Percentiles rank a stretch among this genome's conserved stretches.
Conservation (phyloP, 2,888 invertebrate genomes). For the Kryphioiulus occultus region DNA sequence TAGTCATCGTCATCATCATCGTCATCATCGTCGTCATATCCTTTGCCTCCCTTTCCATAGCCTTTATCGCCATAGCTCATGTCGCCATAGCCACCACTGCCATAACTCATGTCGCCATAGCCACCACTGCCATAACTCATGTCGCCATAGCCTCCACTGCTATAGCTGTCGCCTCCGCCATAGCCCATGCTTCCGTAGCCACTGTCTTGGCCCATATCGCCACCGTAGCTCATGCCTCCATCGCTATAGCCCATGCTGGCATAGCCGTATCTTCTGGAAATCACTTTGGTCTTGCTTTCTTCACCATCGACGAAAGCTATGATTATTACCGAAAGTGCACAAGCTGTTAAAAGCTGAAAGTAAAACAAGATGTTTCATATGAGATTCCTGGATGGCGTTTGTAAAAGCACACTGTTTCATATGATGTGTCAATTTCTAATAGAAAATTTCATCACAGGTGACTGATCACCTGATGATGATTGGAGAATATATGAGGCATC, state of each 20-base stretch:
- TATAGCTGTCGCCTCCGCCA: not conserved
- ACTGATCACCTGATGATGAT: too few relatives aligned
- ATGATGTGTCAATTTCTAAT: too few relatives aligned
- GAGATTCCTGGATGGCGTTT: not conserved
- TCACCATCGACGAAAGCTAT: not conserved
- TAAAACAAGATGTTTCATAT: not conserved
- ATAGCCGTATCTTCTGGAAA: not conserved
- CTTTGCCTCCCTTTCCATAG: not conserved
- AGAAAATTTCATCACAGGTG: too few relatives aligned
- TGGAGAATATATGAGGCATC: too few relatives aligned
- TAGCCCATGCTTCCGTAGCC: not conserved
- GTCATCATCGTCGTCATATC: not conserved
- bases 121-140: not conserved
- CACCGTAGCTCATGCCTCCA: too few relatives aligned
- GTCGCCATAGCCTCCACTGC: not conserved
- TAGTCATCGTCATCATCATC: not conserved
- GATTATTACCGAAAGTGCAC: not conserved
- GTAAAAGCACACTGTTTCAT: too few relatives aligned
- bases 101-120: not conserved
- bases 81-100: not conserved
- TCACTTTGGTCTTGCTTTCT: constrained; percentile 12
- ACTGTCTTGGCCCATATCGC: too few relatives aligned
- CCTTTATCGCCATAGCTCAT: not conserved
- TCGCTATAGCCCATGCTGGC: not conserved
- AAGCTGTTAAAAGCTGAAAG: not conserved